Evolutionary conservation across 2,888 invertebrate genomes (phyloP).

Genomic region (Danaus chrysippus): DNA sequence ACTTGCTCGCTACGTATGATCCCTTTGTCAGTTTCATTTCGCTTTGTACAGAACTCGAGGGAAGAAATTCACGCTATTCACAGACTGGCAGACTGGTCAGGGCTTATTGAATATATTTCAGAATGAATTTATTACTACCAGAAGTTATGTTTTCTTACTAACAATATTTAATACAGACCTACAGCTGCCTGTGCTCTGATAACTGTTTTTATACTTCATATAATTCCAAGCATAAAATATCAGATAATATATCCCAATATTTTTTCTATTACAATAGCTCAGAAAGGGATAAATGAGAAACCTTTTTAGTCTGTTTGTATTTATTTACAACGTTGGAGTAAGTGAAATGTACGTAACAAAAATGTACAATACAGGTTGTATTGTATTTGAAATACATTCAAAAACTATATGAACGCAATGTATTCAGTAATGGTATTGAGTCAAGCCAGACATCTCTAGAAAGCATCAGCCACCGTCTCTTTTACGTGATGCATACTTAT

Average conservation of each 20-base stretch:
- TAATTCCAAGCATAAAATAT: no score
- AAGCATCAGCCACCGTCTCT: conserved; percentile 54
- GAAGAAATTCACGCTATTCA: conserved; percentile 26
- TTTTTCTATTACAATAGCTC: no score
- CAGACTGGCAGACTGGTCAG: conserved; percentile 1
- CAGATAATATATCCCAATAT: no score
- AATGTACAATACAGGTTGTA: neutral
- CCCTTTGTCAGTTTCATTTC: conserved; percentile 48
- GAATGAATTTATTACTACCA: no score
- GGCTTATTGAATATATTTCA: neutral
- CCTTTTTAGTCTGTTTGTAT: no score
- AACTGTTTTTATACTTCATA: no score
- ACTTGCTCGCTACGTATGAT: conserved; percentile 60
- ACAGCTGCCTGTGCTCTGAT: no score
- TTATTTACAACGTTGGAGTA: no score
- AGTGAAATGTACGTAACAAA: no score
- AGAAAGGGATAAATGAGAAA: no score
- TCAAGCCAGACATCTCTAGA: conserved; percentile 58
- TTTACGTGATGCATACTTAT: conserved; percentile 74
- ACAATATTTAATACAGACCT: no score
- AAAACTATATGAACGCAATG: conserved; percentile 28
- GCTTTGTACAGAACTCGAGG: conserved; percentile 40
- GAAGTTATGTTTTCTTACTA: no score
- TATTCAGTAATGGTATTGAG: conserved; percentile 49
- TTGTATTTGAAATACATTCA: conserved; percentile 12